Conservation (phyloP, 2,888 invertebrate species). For the Meta bourneti region DNA sequence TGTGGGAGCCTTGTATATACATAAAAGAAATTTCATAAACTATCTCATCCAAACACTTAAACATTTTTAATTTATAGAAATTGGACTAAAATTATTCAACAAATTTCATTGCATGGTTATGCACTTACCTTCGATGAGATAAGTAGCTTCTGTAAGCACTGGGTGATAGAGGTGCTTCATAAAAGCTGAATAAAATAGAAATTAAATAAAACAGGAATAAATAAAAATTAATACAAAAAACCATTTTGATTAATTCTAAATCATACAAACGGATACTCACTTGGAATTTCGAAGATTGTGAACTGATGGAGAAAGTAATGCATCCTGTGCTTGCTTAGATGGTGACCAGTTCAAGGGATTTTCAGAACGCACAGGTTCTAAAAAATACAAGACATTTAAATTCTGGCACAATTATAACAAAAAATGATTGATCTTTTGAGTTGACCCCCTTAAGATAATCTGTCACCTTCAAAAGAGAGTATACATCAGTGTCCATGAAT, state of each 20-base stretch:
- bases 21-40: no score
- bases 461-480: no score
- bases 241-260: not conserved
- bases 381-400: not conserved
- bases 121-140: constrained; percentile 74
- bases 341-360: constrained; percentile 79
- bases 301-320: constrained; percentile 73
- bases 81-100: no score
- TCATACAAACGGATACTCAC: constrained; percentile 34
- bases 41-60: no score
- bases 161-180: constrained; percentile 79
- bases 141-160: constrained; percentile 78
- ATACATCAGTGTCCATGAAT: no score
- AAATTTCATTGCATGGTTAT: not conserved
- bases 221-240: not conserved
- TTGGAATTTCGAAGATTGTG: constrained; percentile 67
- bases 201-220: not conserved
- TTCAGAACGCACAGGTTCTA: constrained; percentile 77
- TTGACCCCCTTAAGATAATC: no score
- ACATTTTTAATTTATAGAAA: no score
- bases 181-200: constrained; percentile 75
- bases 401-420: no score
- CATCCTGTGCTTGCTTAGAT: constrained; percentile 57
- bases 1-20: no score
- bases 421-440: no score